A percentile compares a stretch with the other conserved stretches of the same genome.
phyloP scores from a whole-genome alignment of 2,797 vertebrate species.

The Mormyrops boulengeri region DNA sequence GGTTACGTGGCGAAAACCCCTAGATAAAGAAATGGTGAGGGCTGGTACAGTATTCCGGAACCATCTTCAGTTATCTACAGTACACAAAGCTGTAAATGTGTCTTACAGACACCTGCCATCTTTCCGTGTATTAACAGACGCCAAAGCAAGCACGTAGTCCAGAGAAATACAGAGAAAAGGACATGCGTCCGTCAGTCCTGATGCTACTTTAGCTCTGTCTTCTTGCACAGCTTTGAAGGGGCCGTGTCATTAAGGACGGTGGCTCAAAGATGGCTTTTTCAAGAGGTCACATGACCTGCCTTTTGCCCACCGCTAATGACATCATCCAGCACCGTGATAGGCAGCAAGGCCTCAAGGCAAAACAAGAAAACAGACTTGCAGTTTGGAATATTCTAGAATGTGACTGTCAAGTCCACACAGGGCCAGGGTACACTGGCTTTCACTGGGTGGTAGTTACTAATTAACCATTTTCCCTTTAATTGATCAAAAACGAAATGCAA shows the following conservation, averaged over 20 bases:
- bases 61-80: neutral
- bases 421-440: neutral
- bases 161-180: neutral
- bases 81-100: neutral
- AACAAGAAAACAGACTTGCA: neutral
- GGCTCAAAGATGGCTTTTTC: neutral
- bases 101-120: neutral
- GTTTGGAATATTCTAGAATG: neutral
- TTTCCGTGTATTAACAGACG: neutral
- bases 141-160: neutral
- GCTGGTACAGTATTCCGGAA: neutral
- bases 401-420: neutral
- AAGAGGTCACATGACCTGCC: neutral
- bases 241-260: neutral
- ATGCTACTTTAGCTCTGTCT: no score
- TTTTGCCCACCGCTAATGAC: neutral
- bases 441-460: neutral
- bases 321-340: neutral
- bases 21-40: slow-evolving; percentile 30
- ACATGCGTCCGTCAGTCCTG: neutral
- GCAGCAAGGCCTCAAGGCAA: neutral
- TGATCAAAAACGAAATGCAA: neutral
- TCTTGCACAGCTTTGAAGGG: neutral
- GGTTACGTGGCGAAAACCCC: slow-evolving; percentile 37
- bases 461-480: neutral